Conservation (phyloP, 2,113 vertebrate species). For the Choloepus hoffmanni region DNA sequence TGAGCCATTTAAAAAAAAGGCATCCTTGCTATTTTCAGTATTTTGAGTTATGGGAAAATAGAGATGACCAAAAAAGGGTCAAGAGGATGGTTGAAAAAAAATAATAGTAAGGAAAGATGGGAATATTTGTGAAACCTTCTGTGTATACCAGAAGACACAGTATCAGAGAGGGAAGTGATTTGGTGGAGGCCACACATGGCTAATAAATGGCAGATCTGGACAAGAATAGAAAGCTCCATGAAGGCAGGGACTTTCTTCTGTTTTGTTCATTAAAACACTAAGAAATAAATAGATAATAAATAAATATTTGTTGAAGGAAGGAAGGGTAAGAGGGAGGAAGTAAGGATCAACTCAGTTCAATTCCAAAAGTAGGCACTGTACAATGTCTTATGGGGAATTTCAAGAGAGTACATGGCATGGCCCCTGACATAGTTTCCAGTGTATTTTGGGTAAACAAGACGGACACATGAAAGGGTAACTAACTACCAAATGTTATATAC, state of each 20-base stretch:
- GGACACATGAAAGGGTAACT: background rate
- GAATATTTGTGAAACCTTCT: background rate
- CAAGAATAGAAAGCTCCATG: slow-evolving; percentile 19
- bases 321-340: background rate
- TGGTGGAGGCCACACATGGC: background rate
- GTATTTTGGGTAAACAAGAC: background rate
- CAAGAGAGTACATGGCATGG: background rate
- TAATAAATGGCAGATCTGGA: slow-evolving; percentile 6
- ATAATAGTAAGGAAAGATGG: background rate
- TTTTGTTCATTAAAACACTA: background rate
- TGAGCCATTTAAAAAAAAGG: background rate
- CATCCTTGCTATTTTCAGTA: slow-evolving; percentile 29
- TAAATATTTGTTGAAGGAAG: slow-evolving; percentile 26
- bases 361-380: background rate
- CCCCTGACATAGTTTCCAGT: background rate
- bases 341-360: background rate
- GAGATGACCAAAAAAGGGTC: background rate
- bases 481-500: background rate
- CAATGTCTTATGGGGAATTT: background rate
- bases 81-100: background rate
- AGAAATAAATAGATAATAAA: background rate
- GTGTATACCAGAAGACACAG: background rate
- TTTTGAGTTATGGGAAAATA: background rate
- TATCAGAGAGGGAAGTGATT: background rate
- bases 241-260: background rate